Evolutionary conservation across 2,888 invertebrate species (phyloP).

Genomic region (Myopa testacea): DNA sequence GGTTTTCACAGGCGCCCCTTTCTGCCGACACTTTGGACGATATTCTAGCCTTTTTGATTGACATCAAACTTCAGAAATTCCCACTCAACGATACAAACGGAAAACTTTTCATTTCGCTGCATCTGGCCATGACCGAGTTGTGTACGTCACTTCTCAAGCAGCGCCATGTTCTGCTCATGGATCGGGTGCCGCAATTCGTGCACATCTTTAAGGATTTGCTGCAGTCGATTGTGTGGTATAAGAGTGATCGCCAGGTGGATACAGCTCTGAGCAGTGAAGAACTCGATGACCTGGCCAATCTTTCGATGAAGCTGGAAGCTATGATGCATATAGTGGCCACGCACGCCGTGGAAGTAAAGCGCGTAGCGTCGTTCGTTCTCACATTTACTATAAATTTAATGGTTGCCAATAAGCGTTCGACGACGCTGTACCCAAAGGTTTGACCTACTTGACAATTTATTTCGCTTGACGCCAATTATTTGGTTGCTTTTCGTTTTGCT

Average conservation of each 20-base stretch:
- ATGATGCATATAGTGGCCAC: slow-evolving; percentile 58
- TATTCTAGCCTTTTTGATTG: slow-evolving; percentile 60
- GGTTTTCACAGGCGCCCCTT: slow-evolving; percentile 53
- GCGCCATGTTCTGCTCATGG: slow-evolving; percentile 57
- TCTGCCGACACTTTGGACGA: slow-evolving; percentile 62
- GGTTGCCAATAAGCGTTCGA: slow-evolving; percentile 63
- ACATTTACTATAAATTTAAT: slow-evolving; percentile 63
- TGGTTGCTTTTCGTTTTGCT: slow-evolving; percentile 21
- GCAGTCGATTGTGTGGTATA: slow-evolving; percentile 65
- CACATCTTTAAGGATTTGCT: slow-evolving; percentile 62
- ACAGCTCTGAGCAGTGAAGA: slow-evolving; percentile 56
- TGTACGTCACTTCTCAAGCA: slow-evolving; percentile 57
- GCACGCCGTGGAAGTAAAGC: slow-evolving; percentile 60
- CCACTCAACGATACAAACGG: slow-evolving; percentile 54
- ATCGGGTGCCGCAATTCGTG: slow-evolving; percentile 63
- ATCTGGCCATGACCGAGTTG: slow-evolving; percentile 56
- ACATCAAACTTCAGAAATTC: slow-evolving; percentile 61
- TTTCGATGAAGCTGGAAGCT: slow-evolving; percentile 62
- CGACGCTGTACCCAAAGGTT: slow-evolving; percentile 66
- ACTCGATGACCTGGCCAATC: slow-evolving; percentile 59
- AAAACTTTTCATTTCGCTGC: slow-evolving; percentile 54
- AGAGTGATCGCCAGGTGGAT: slow-evolving; percentile 61
- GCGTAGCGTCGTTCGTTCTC: slow-evolving; percentile 65
- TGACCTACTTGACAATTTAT: neutral
- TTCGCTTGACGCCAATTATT: neutral